Conservation (phyloP, 2,888 invertebrate genomes). For the Gibbula magus region DNA sequence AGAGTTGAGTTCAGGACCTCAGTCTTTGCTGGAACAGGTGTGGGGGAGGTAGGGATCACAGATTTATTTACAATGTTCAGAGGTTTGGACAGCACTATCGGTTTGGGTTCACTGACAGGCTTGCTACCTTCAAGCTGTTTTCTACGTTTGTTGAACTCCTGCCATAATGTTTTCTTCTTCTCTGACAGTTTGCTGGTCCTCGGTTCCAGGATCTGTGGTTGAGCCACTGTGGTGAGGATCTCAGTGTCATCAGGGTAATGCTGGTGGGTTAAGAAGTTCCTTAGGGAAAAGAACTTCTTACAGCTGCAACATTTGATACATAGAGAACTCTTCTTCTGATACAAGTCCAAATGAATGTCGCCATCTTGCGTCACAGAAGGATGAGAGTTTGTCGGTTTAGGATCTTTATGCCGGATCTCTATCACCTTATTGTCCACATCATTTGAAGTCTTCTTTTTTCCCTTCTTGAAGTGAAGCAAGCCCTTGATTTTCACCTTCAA, state of each 20-base stretch:
- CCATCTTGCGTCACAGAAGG: slow-evolving; percentile 28
- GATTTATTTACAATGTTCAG: neutral
- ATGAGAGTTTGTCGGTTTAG: slow-evolving; percentile 10
- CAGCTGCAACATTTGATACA: slow-evolving; percentile 70
- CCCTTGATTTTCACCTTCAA: slow-evolving; percentile 45
- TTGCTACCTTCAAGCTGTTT: slow-evolving; percentile 29
- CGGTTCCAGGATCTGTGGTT: slow-evolving; percentile 60
- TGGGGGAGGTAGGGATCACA: neutral
- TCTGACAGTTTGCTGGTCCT: slow-evolving; percentile 53
- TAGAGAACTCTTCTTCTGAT: slow-evolving; percentile 59
- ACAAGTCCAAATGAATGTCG: slow-evolving; percentile 62
- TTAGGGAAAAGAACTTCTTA: slow-evolving; percentile 64
- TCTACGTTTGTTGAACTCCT: slow-evolving; percentile 49
- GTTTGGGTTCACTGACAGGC: slow-evolving; percentile 5
- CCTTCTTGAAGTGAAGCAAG: slow-evolving; percentile 34
- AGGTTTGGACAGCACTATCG: slow-evolving; percentile 18
- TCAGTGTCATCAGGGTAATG: slow-evolving; percentile 62
- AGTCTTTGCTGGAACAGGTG: neutral
- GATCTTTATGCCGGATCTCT: slow-evolving; percentile 20
- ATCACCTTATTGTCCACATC: neutral
- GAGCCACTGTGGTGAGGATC: slow-evolving; percentile 54
- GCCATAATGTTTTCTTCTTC: slow-evolving; percentile 57
- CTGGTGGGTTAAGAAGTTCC: slow-evolving; percentile 65
- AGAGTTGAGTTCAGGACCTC: neutral
- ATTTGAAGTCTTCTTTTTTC: slow-evolving; percentile 15